Conservation (phyloP, 2,797 vertebrate genomes). For the Aphelocoma californica region DNA sequence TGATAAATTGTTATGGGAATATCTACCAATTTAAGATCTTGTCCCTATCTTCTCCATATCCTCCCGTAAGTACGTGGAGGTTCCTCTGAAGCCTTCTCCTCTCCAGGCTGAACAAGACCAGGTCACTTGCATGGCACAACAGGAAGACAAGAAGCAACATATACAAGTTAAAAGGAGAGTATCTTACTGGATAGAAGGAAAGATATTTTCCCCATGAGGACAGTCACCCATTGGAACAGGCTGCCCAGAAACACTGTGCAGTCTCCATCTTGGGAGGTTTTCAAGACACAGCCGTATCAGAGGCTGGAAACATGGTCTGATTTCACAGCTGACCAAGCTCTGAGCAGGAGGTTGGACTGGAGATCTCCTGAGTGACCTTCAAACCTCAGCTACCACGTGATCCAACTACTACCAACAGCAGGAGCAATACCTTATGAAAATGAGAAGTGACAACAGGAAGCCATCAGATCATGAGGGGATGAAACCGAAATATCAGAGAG, state of each 20-base stretch:
- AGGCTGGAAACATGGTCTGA: neutral
- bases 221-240: neutral
- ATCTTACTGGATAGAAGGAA: neutral
- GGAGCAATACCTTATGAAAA: neutral
- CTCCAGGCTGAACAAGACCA: neutral
- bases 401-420: neutral
- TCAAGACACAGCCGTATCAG: neutral
- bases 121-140: neutral
- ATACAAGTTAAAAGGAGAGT: neutral
- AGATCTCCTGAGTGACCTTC: neutral
- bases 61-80: accelerated
- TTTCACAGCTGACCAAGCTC: neutral
- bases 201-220: neutral
- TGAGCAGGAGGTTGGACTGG: neutral
- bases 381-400: neutral
- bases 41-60: neutral
- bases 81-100: neutral
- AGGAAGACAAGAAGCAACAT: neutral
- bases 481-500: neutral
- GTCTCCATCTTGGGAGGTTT: neutral
- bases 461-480: neutral
- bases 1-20: neutral
- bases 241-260: neutral
- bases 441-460: neutral
- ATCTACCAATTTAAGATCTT: neutral